Percentiles rank a stretch among this genome's conserved stretches.
Conservation (phyloP, 2,113 vertebrate genomes). For the Colius striatus region DNA sequence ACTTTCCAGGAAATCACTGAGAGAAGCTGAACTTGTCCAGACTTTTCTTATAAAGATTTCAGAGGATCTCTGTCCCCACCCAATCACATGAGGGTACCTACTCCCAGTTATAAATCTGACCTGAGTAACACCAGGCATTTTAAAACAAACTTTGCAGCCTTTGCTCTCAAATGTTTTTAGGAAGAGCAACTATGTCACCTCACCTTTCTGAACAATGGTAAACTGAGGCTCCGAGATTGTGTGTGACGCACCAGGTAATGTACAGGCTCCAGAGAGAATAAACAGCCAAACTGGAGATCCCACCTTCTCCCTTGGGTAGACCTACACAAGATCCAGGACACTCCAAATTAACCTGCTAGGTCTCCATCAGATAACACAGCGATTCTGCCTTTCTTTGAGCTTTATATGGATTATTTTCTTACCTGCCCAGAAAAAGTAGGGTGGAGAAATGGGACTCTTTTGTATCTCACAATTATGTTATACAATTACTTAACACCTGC, state of each 20-base stretch:
- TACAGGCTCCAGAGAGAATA: neutral
- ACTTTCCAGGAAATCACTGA: neutral
- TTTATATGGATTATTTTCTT: neutral
- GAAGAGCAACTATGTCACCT: neutral
- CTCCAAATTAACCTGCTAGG: neutral
- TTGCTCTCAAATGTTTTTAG: neutral
- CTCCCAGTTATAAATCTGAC: neutral
- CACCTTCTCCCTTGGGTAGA: neutral
- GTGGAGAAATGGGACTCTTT: neutral
- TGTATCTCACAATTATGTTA: neutral
- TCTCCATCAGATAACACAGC: neutral
- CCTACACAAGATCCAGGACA: neutral
- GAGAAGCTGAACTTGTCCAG: neutral
- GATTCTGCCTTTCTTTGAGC: neutral
- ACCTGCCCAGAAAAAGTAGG: neutral
- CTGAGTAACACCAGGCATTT: neutral
- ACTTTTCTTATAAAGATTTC: neutral
- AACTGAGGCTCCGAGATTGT: neutral
- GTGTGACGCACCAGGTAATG: neutral
- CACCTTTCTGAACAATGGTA: neutral
- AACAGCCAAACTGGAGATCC: neutral
- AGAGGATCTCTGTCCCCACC: neutral
- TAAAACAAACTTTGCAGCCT: neutral
- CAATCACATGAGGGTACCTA: neutral
- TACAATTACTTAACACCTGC: neutral